Evolutionary conservation across 2,888 invertebrate species (phyloP), one percentile per base, ranked within the genome.

Genomic region (Seira ritae): DNA sequence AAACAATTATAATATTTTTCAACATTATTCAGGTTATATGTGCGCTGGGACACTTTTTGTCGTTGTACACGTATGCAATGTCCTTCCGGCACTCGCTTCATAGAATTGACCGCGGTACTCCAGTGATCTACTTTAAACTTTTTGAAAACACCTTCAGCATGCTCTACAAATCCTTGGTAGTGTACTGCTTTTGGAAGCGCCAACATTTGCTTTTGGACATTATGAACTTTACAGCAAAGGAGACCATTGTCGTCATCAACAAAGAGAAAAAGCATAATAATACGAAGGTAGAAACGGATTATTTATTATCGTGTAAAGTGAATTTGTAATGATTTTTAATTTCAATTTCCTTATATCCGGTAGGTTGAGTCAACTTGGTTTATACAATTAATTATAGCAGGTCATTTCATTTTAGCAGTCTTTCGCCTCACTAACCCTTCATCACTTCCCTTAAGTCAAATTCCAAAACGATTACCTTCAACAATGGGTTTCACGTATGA

Each of bases 221-320:
- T 55, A 31, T 76, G 17, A 81, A 81, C 66, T 80, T 80, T 72
- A 19, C 67, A n/a, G n/a, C n/a, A n/a, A n/a, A n/a, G n/a, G n/a
- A n/a, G n/a, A n/a, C n/a, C n/a, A n/a, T n/a, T n/a, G n/a, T n/a
- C n/a, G n/a, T n/a, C n/a, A n/a, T n/a, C n/a, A n/a, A n/a, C n/a
- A n/a, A n/a, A n/a, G n/a, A n/a, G n/a, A n/a, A n/a, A n/a, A n/a
- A n/a, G n/a, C n/a, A n/a, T n/a, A n/a, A n/a, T n/a, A n/a, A n/a
- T n/a, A n/a, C n/a, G n/a, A n/a, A n/a, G n/a, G n/a, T n/a, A n/a
- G n/a, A n/a, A n/a, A n/a, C n/a, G n/a, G n/a, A n/a, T n/a, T n/a
- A n/a, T n/a, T n/a, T n/a, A n/a, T n/a, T n/a, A n/a, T n/a, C n/a
- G n/a, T n/a, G n/a, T n/a, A n/a, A n/a, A n/a, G n/a, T n/a, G n/a